phyloP scores from a whole-genome alignment of 1,140 invertebrate genomes.

The Euwallacea similis region DNA sequence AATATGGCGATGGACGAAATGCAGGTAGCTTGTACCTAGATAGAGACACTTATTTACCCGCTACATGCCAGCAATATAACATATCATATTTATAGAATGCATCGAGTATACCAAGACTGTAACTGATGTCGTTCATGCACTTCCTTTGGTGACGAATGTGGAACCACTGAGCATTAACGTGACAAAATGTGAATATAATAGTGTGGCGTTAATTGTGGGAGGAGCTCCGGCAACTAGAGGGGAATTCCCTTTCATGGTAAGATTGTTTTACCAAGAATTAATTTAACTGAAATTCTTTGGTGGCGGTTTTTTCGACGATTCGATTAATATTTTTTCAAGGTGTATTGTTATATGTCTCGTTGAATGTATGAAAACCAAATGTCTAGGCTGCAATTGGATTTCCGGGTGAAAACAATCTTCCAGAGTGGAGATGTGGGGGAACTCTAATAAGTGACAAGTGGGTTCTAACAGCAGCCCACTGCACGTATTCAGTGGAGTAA shows the following conservation, averaged over 20 bases:
- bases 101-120: conserved; percentile 51
- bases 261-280: neutral
- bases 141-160: conserved; percentile 50
- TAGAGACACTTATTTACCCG: neutral
- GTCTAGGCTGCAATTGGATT: conserved; percentile 48
- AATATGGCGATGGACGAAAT: neutral
- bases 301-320: too few species aligned
- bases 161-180: conserved; percentile 48
- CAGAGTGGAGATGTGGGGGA: conserved; percentile 50
- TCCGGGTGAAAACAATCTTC: conserved; percentile 29
- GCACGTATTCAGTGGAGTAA: conserved; percentile 45
- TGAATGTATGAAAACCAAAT: neutral
- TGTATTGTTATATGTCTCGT: too few species aligned
- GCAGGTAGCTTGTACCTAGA: neutral
- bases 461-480: conserved; percentile 53
- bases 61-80: neutral
- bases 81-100: conserved; percentile 51
- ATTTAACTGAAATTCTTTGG: neutral
- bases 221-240: conserved; percentile 54
- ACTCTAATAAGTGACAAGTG: conserved; percentile 51
- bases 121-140: conserved; percentile 49
- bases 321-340: too few species aligned
- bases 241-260: conserved; percentile 65
- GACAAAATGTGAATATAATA: conserved; percentile 52
- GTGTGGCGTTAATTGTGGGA: conserved; percentile 59